Evolutionary conservation across 2,797 vertebrate species (phyloP).

Genomic region (Syndactyla subalaris): DNA sequence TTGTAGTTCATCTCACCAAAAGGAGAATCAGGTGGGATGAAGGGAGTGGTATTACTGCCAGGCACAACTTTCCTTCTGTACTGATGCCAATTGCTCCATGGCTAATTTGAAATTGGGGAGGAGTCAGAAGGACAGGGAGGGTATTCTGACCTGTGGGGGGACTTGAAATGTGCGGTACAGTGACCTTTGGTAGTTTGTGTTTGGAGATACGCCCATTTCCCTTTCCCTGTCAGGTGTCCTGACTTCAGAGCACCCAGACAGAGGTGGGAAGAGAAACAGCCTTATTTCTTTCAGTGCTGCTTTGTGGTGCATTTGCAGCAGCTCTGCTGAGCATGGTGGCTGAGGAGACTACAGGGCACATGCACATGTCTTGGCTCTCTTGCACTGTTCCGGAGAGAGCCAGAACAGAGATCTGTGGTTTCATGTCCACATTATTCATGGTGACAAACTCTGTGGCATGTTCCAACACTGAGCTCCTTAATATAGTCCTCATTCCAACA

Average conservation of each 20-base stretch:
- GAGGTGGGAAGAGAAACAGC: neutral
- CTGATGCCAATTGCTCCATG: neutral
- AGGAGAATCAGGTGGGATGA: neutral
- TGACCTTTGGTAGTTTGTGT: neutral
- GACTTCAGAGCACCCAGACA: neutral
- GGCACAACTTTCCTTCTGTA: neutral
- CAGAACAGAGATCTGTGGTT: neutral
- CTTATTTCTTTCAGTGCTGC: neutral
- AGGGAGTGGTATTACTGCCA: neutral
- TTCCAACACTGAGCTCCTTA: neutral
- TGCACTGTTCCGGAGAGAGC: neutral
- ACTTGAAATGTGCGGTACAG: accelerated
- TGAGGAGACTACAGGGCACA: neutral
- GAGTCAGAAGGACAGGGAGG: neutral
- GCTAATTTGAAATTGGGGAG: neutral
- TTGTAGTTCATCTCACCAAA: neutral
- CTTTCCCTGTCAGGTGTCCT: neutral
- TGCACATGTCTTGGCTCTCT: accelerated
- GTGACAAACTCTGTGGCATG: neutral
- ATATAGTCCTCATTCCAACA: neutral
- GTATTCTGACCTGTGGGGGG: neutral
- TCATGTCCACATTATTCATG: neutral
- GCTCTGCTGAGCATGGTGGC: neutral
- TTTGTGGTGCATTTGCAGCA: neutral
- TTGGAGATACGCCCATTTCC: accelerated